Evolutionary conservation across 2,797 vertebrate genomes (phyloP).

Genomic region (Euphonia xanthogaster): DNA sequence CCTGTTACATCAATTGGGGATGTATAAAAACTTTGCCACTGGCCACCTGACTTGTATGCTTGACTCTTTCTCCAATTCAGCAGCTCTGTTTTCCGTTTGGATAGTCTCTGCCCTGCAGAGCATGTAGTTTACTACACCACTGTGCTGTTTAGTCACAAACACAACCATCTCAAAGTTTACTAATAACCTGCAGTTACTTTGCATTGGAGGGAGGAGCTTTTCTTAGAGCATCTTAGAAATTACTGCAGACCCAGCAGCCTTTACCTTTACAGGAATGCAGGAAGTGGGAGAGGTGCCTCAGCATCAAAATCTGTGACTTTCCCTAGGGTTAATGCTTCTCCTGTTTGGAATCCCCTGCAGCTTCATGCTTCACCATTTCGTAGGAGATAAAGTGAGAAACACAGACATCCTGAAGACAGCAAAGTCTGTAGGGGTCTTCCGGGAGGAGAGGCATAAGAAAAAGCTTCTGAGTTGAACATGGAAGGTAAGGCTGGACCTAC

Average conservation of each 20-base stretch:
- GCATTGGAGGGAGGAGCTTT: not conserved
- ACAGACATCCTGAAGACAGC: not conserved
- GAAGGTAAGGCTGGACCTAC: not conserved
- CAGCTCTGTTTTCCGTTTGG: not conserved
- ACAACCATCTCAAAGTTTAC: not conserved
- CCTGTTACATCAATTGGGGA: not conserved
- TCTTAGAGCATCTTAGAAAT: not conserved
- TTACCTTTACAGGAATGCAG: not conserved
- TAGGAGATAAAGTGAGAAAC: not conserved
- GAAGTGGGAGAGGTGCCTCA: not conserved
- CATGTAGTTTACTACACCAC: not conserved
- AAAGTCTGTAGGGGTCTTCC: not conserved
- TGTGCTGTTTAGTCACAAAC: not conserved
- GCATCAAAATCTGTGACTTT: not conserved
- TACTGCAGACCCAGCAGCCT: not conserved
- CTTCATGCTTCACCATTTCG: accelerated
- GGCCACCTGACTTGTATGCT: not conserved
- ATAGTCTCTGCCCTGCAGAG: not conserved
- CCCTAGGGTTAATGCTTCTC: not conserved
- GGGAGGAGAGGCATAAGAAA: not conserved
- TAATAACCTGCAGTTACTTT: not conserved
- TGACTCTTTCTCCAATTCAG: not conserved
- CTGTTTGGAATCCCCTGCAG: not conserved
- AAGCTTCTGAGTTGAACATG: not conserved
- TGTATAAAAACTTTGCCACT: not conserved